Conservation (phyloP, 2,113 vertebrate species). For the Nicator chloris region DNA sequence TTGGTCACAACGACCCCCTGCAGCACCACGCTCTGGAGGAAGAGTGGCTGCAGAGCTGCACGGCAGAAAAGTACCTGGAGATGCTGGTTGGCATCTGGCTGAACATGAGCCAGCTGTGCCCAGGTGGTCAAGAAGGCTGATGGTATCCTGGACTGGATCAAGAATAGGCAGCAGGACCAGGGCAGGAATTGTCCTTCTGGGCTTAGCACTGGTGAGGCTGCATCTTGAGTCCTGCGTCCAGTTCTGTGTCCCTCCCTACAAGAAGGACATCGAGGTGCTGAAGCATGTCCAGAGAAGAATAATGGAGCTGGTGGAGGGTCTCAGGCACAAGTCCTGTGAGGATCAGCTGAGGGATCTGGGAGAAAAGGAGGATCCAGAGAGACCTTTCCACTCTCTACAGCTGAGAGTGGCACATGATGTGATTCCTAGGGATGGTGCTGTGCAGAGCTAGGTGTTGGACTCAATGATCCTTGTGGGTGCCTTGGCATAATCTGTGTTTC, state of each 20-base stretch:
- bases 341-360: not conserved
- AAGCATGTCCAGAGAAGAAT: not conserved
- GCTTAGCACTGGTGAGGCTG: too few relatives aligned
- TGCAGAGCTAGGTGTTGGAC: not conserved
- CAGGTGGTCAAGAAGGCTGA: not conserved
- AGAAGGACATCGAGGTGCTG: not conserved
- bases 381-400: not conserved
- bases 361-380: not conserved
- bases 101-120: too few relatives aligned
- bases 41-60: not conserved
- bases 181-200: not conserved
- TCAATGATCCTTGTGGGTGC: not conserved
- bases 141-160: not conserved
- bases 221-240: not conserved
- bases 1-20: too few relatives aligned
- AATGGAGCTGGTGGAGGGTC: not conserved
- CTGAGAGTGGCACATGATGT: not conserved
- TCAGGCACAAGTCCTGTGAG: not conserved
- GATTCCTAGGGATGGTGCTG: not conserved
- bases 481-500: not conserved
- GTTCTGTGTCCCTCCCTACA: not conserved
- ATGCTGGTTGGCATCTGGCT: not conserved
- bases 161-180: not conserved
- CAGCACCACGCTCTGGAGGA: not conserved
- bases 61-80: not conserved